Percentiles rank a stretch among this genome's conserved stretches.
Conservation (phyloP, 1,140 invertebrate species). For the Zaprionus ornatus region DNA sequence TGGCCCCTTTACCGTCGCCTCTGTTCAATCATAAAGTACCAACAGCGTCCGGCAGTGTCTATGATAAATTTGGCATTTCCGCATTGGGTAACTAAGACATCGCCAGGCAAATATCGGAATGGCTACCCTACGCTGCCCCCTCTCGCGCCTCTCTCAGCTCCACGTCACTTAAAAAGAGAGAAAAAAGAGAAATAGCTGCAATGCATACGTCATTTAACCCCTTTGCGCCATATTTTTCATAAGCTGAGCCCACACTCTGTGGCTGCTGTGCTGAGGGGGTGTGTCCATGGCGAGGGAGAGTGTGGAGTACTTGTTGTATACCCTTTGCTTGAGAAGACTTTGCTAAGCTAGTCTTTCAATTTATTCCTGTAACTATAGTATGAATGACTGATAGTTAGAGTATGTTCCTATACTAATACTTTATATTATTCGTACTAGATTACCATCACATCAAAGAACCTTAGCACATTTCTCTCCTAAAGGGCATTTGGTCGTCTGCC, state of each 20-base stretch:
- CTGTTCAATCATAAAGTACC: conserved; percentile 65
- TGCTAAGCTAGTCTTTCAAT: too few species aligned
- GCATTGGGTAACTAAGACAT: conserved; percentile 73
- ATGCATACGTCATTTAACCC: conserved; percentile 82
- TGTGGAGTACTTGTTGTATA: neutral
- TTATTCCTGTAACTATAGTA: too few species aligned
- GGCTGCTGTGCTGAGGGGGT: conserved; percentile 15
- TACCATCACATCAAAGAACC: too few species aligned
- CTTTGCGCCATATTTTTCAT: conserved; percentile 81
- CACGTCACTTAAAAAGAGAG: conserved; percentile 6
- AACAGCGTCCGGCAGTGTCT: conserved; percentile 46
- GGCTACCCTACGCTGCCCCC: neutral
- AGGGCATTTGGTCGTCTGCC: neutral
- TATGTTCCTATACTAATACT: too few species aligned
- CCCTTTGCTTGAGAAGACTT: neutral
- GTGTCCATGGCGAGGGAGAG: neutral
- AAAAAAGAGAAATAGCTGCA: conserved; percentile 71
- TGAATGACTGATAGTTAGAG: too few species aligned
- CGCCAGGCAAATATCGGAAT: conserved; percentile 64
- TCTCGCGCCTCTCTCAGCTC: neutral
- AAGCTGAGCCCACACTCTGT: conserved; percentile 57
- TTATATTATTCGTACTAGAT: too few species aligned
- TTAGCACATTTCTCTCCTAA: neutral
- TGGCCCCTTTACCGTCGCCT: conserved; percentile 15
- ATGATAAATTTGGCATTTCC: conserved; percentile 73